Base-by-base conservation (phyloP, 1,140 invertebrate genomes). In the Spodoptera litura region DNA sequence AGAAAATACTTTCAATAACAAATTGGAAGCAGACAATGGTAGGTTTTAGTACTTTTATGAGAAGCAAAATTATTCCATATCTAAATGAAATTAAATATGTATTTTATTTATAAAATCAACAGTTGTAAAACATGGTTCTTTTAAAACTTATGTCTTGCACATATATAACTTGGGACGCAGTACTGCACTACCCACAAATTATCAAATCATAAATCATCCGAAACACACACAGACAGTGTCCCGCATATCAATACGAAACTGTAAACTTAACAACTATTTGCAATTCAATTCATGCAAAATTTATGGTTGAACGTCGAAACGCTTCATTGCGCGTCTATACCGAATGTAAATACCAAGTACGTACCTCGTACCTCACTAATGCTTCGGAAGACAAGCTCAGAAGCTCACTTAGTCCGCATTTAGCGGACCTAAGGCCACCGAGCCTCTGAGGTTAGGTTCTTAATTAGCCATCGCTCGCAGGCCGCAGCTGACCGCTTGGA, bases 381-480 rank as follows among this genome's bases (percentile, higher is more conserved):
- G 80, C 78, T 81, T 74, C 78, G 73, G 89, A 87, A 87, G 85
- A 89, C 86, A 87, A 86, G 84, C 88, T 91, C 88, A 87, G 88
- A 80, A 88, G 87, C 83, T 87, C 88, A 89, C 89, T 92, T 91
- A 92, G 89, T 85, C 82, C 81, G 83, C 86, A 92, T 93, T 93
- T 91, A 89, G 85, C 83, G 82, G 80, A 87, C 88, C 90, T 89
- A 85, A 89, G 89, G 88, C 87, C 85, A 90, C 83, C 81, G 75
- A 83, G 76, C 64, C 82, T 81, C 82, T 88, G 90, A 89, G 89
- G 91, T 89, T 88, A 88, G 84, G 87, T 89, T 89, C 91, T 91
- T 93, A 93, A 93, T 93, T 93, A 93, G 89, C 88, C 87, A 89
- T 91, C 89, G 84, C 87, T 87, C 78, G 85, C 86, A 88, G 87